Base-by-base conservation (phyloP, 2,888 invertebrate genomes). In the Leptura quadrifasciata region DNA sequence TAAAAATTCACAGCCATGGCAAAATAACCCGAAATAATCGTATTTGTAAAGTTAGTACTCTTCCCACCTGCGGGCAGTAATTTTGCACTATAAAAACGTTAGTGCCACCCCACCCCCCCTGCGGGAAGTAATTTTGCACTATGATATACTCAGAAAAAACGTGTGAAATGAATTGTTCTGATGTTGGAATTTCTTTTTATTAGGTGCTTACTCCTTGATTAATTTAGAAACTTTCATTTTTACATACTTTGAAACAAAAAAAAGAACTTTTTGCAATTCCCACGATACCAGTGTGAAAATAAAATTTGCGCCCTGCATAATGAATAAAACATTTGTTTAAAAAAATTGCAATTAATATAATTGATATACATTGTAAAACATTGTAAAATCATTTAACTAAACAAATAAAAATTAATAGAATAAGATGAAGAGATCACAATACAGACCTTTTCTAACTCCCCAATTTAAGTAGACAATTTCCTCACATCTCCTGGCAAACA, bases 281-380 rank as follows among this genome's bases (percentile, higher is more conserved):
- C 47, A n/a, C 6, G 27, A 31, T 31, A 31, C 5, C 6, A n/a
- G 15, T n/a, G 3, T 15, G 15, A 15, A 47, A 47, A 47, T 47
- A 47, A 47, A 47, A 47, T 67, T 73, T 39, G 64, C 64, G 6
- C 39, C 67, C 72, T 47, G 31, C 54, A 15, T 21, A n/a, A 57
- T 5, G 67, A 18, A 27, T 31, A 31, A 68, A 68, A 35, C 17
- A 63, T 39, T 35, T 35, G 35, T 47, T 47, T n/a, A 47, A 47
- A 47, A 70, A 20, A 57, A 65, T 65, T 73, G 58, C 74, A 76
- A 76, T 76, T 76, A 74, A 76, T 74, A 69, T 76, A 76, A 74
- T 76, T 76, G 76, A 76, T 75, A 61, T 57, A 72, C 75, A 76
- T 76, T 31, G 31, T 65, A 65, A 57, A 72, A 74, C n/a, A 52